phyloP scores from a whole-genome alignment of 2,888 invertebrate species.

The Scelioninae gen. 2 region DNA sequence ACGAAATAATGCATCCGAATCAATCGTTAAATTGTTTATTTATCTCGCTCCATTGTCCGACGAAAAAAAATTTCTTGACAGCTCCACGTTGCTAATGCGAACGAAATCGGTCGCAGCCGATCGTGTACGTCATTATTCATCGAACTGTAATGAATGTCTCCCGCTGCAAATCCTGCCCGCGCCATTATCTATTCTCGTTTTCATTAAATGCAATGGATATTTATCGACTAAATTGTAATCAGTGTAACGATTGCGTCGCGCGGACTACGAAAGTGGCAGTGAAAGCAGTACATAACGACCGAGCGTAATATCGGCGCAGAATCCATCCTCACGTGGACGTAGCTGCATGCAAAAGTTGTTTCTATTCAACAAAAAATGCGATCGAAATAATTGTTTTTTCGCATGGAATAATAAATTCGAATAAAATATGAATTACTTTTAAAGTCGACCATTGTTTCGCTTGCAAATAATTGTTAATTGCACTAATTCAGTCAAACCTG shows the following conservation, averaged over 20 bases:
- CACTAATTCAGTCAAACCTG: too few relatives aligned
- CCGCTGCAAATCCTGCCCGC: conserved; percentile 50
- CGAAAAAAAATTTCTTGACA: conserved; percentile 19
- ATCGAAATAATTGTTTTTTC: conserved; percentile 24
- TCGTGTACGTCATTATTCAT: conserved; percentile 54
- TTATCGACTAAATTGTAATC: conserved; percentile 61
- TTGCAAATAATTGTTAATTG: neutral
- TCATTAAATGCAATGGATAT: conserved; percentile 60
- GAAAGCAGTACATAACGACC: conserved; percentile 56
- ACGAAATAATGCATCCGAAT: conserved; percentile 1
- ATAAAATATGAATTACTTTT: conserved; percentile 13
- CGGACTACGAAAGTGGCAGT: conserved; percentile 53
- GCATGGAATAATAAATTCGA: conserved; percentile 3
- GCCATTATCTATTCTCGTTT: conserved; percentile 57
- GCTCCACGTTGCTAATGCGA: conserved; percentile 34
- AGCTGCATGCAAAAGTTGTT: conserved; percentile 23
- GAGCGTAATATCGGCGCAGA: conserved; percentile 43
- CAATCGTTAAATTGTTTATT: conserved; percentile 28
- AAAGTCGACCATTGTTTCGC: too few relatives aligned
- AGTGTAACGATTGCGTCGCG: conserved; percentile 57
- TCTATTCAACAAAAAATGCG: conserved; percentile 21
- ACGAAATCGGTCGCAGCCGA: conserved; percentile 38
- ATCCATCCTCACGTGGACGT: conserved; percentile 39
- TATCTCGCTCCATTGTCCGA: neutral
- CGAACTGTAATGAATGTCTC: conserved; percentile 54